Base-by-base conservation (phyloP, 2,888 invertebrate genomes). In the Lingula anatina region DNA sequence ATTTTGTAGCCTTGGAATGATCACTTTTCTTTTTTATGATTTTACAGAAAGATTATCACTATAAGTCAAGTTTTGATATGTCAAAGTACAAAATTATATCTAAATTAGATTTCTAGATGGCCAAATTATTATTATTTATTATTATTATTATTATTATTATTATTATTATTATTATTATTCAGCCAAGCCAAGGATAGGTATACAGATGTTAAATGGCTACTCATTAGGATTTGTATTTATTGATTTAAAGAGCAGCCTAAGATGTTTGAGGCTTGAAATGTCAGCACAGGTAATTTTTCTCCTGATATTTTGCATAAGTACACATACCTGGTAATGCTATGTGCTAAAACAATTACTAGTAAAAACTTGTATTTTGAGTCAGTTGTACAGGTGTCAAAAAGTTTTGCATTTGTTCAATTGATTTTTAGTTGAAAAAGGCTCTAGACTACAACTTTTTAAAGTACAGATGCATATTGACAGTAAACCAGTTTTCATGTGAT, bases 141-240 rank as follows among this genome's bases (percentile, higher is more conserved):
- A n/a, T 4, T 28, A 1, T 0, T 15, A 26, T 23, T 24, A 2
- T 15, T 18, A 31, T 26, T 4, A 2, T 12, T n/a, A n/a, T 23
- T 28, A 4, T 27, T 28, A 18, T 41, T 12, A 28, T 41, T 31
- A 9, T 20, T 44, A 43, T 37, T 49, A 53, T 57, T 43, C 50
- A 66, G 71, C 62, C 23, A 57, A 54, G 31, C 65, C 67, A 25
- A 61, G 66, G 44, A 59, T 70, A 47, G 71, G 68, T 24, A 49
- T 71, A 18, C 57, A 53, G 44, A 53, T 59, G 20, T 50, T 47
- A 21, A 53, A 58, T 36, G 64, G 64, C 2, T 41, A 51, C 5
- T 53, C 60, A 26, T 42, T 70, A 12, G 69, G 71, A 2, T 68
- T 68, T 53, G 54, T 66, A 5, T 66, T 65, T 49, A 48, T 55